Base-by-base conservation (phyloP, 2,113 vertebrate genomes). In the Puffinus mauretanicus region DNA sequence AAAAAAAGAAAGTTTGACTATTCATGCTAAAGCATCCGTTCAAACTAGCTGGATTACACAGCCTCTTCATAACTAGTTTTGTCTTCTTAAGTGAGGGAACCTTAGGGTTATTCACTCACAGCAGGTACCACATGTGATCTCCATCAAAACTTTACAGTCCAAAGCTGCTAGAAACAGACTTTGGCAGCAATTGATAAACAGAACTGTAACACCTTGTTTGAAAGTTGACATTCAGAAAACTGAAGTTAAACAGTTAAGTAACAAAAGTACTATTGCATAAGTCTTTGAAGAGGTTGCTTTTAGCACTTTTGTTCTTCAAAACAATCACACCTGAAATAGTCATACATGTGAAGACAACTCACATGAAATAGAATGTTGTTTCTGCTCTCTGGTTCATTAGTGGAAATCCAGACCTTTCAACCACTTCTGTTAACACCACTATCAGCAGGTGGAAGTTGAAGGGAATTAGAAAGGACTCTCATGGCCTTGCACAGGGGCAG, bases 11-110 rank as follows among this genome's bases (percentile, higher is more conserved):
- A 29, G 5, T 29, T 55, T 82, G 8, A 20, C 21, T 88, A 38
- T 70, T 70, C 22, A 51, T 58, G 36, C 40, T 65, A n/a, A 89
- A 86, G 11, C 25, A 25, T 52, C 58, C 51, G 90, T 86, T 88
- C 38, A 44, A 72, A 54, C 30, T 25, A 32, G 29, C 49, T 92
- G 51, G 64, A 93, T 93, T 82, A 93, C 71, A 82, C 90, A 71
- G 34, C 47, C 49, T 83, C 82, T 95, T 91, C 76, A 47, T 67
- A 95, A 95, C 80, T 88, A 92, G 64, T 88, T 95, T 88, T 96
- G 60, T 80, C 62, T 58, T 96, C 82, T 70, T 77, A 47, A 55
- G 62, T 29, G 21, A 72, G 46, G 19, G 87, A 82, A 57, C 47
- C 87, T 94, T 93, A 65, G 49, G 86, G 57, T 42, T 42, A 71